Conservation (phyloP, 1,140 invertebrate genomes). For the Tetramorium simillimum region DNA sequence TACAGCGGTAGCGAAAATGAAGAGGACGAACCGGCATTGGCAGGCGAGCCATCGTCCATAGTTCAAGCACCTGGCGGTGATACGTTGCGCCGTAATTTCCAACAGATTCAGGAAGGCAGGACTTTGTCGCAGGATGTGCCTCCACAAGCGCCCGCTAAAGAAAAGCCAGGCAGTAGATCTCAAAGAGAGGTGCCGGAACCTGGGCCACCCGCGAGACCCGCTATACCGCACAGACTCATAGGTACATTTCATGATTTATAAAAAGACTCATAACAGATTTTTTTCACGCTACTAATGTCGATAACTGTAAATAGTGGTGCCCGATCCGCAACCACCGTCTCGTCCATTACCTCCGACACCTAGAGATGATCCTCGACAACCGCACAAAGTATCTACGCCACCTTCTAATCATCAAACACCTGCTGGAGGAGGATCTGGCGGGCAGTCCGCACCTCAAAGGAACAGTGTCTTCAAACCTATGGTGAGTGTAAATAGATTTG, state of each 20-base stretch:
- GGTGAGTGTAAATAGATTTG: conserved; percentile 85
- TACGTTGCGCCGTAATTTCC: conserved; percentile 97
- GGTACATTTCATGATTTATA: conserved; percentile 81
- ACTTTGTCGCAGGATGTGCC: conserved; percentile 87
- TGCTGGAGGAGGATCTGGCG: conserved; percentile 78
- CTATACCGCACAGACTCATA: conserved; percentile 95
- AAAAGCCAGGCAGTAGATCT: conserved; percentile 81
- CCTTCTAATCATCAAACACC: conserved; percentile 84
- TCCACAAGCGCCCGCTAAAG: conserved; percentile 86
- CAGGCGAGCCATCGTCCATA: conserved; percentile 95
- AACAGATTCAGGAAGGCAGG: conserved; percentile 97
- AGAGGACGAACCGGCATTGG: conserved; percentile 93
- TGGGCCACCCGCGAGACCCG: conserved; percentile 93
- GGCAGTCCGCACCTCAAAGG: conserved; percentile 87
- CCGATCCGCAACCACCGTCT: conserved; percentile 88
- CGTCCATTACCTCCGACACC: conserved; percentile 95
- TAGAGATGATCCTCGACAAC: conserved; percentile 87
- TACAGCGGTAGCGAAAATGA: conserved; percentile 96
- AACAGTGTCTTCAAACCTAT: conserved; percentile 94
- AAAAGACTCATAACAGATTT: not conserved
- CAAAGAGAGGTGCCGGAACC: conserved; percentile 89
- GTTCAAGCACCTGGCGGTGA: conserved; percentile 95
- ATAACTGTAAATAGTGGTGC: conserved; percentile 83
- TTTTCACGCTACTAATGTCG: conserved; percentile 60
- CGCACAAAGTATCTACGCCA: conserved; percentile 87